Evolutionary conservation across 2,113 vertebrate genomes (phyloP), one percentile per base, ranked within the genome.

Genomic region (Cygnus atratus): DNA sequence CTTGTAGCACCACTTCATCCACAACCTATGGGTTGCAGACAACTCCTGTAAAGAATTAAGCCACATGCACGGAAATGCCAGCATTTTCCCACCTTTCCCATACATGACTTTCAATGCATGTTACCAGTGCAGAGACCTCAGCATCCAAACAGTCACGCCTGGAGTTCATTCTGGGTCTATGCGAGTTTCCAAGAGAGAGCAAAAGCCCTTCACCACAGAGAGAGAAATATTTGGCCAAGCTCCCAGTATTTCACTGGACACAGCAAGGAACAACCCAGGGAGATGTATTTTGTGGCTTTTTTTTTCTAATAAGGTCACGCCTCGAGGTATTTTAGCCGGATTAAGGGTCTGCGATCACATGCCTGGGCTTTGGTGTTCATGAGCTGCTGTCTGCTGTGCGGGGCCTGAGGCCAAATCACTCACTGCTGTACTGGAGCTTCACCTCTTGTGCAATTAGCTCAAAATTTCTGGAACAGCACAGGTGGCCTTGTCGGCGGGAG

Each of bases 361-460:
- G 43, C 61, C 28, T 20, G 4, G 4, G 44, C 82, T 63, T 74
- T 26, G 29, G 65, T 72, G 88, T 89, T 83, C 70, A 72, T 43
- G 61, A 61, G 72, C 70, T 43, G 87, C 57, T 78, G 43, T 86
- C 66, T 33, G 46, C 84, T 78, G 33, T 58, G 72, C 11, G 35
- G 43, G 10, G 63, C 88, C 87, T 90, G 41, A 54, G 68, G 76
- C 85, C 55, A 76, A 92, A 95, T 94, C 94, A 80, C 77, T 88
- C 12, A 0, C 33, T 57, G 68, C 43, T 33, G 9, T 41, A 24
- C 46, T 71, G 63, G 22, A 90, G 68, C 31, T 87, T 93, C 88
- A 88, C 86, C 83, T 88, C 88, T 88, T 39, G 16, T 48, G 54
- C 80, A 88, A 93, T 93, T 88, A 94, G 83, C 48, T 81, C 65